phyloP scores from a whole-genome alignment of 2,888 invertebrate species.

The Schizotus pectinicornis region DNA sequence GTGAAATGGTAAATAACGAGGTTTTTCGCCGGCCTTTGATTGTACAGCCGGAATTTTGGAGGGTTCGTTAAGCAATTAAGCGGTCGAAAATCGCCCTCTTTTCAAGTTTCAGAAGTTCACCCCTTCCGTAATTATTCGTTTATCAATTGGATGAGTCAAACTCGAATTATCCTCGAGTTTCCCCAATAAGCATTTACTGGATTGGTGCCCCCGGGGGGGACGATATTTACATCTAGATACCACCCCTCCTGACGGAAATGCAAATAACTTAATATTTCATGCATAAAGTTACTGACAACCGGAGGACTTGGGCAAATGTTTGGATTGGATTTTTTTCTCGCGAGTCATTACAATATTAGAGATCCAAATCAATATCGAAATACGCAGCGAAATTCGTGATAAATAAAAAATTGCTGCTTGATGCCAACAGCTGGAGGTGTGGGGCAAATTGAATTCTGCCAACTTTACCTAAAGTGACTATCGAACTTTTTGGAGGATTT shows the following conservation, averaged over 20 bases:
- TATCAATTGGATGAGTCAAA: constrained; percentile 28
- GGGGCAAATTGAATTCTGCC: constrained; percentile 44
- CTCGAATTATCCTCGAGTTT: constrained; percentile 20
- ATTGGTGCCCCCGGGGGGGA: constrained; percentile 26
- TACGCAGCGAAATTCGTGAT: constrained; percentile 4
- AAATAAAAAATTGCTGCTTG: constrained; percentile 19
- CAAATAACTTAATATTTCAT: constrained; percentile 34
- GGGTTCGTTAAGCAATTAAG: constrained; percentile 27
- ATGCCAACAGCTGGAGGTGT: constrained; percentile 6
- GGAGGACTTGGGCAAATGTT: constrained; percentile 15
- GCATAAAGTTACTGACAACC: constrained; percentile 24
- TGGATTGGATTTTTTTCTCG: background rate
- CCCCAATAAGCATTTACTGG: constrained; percentile 27
- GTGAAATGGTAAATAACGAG: background rate
- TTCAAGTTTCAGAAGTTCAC: constrained; percentile 2
- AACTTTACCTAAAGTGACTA: constrained; percentile 46
- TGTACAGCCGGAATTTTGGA: background rate
- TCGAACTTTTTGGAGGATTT: constrained; percentile 32
- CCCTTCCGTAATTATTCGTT: constrained; percentile 22
- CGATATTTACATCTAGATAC: constrained; percentile 32
- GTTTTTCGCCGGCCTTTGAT: background rate
- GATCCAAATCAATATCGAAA: background rate
- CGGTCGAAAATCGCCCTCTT: constrained; percentile 14
- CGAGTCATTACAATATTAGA: background rate
- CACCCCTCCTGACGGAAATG: constrained; percentile 29